phyloP scores from a whole-genome alignment of 2,888 invertebrate species.

The Seladonia tumulorum region DNA sequence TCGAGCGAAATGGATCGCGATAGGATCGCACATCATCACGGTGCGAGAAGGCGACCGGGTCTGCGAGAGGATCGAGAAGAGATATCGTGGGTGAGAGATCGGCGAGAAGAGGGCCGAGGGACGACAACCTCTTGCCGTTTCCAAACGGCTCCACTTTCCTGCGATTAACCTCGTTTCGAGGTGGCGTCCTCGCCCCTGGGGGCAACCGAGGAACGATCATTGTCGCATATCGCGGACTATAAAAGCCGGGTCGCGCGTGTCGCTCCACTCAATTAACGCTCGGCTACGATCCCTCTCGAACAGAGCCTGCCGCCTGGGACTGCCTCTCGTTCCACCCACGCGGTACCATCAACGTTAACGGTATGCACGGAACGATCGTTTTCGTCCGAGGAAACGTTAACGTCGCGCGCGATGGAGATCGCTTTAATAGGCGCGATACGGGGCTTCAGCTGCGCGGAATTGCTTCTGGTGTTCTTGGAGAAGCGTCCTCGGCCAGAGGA shows the following conservation, averaged over 20 bases:
- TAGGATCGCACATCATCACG: slow-evolving; percentile 46
- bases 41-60: not conserved
- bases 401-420: slow-evolving; percentile 43
- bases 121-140: slow-evolving; percentile 7
- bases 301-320: not conserved
- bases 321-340: slow-evolving; percentile 26
- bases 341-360: slow-evolving; percentile 19
- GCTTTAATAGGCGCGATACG: slow-evolving; percentile 56
- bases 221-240: slow-evolving; percentile 47
- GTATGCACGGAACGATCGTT: slow-evolving; percentile 41
- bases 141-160: slow-evolving; percentile 57
- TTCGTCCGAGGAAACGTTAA: not conserved
- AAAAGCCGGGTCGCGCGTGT: slow-evolving; percentile 47
- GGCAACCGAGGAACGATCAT: slow-evolving; percentile 75
- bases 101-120: not conserved
- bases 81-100: slow-evolving; percentile 40
- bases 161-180: slow-evolving; percentile 79
- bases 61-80: not conserved
- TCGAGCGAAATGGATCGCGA: slow-evolving; percentile 38
- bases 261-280: slow-evolving; percentile 52
- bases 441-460: slow-evolving; percentile 3
- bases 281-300: slow-evolving; percentile 26
- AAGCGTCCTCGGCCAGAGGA: not conserved
- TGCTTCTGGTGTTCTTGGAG: slow-evolving; percentile 34
- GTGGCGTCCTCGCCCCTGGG: slow-evolving; percentile 78